Percentiles rank a stretch among this genome's conserved stretches.
Conservation (phyloP, 2,888 invertebrate genomes). For the Eurytoma californica region DNA sequence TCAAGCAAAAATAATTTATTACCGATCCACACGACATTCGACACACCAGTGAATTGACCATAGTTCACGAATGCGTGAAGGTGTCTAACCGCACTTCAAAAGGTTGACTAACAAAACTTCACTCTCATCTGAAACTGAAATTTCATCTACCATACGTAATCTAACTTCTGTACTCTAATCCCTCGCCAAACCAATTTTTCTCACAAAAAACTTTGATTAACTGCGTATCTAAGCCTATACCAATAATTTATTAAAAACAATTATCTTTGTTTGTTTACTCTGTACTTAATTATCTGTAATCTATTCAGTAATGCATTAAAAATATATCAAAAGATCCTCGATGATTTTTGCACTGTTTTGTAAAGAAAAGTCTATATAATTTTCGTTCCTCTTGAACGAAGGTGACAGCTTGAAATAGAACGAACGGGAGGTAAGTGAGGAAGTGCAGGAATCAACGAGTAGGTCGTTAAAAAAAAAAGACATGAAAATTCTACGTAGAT, state of each 20-base stretch:
- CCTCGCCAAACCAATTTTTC: conserved; percentile 5
- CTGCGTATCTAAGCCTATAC: conserved; percentile 31
- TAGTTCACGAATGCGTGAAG: conserved; percentile 48
- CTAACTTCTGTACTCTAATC: conserved; percentile 51
- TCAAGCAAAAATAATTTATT: no score
- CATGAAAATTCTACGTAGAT: neutral
- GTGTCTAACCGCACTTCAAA: conserved; percentile 42
- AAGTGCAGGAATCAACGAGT: conserved; percentile 46
- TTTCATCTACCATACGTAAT: conserved; percentile 25
- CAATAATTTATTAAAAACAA: conserved; percentile 5
- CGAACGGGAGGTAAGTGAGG: conserved; percentile 32
- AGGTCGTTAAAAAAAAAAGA: neutral
- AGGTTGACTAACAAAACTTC: conserved; percentile 54
- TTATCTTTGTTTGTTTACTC: conserved; percentile 11
- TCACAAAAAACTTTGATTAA: conserved; percentile 41
- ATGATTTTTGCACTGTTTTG: conserved; percentile 45
- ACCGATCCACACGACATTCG: conserved; percentile 42
- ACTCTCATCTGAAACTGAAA: conserved; percentile 19
- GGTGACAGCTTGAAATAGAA: neutral
- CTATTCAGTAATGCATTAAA: neutral
- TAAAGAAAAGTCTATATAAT: neutral
- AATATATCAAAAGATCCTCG: conserved; percentile 4
- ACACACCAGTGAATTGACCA: conserved; percentile 53
- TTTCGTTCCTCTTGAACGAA: neutral
- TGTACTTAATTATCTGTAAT: conserved; percentile 26